Base-by-base conservation (phyloP, 2,797 vertebrate genomes). In the Tokudaia muenninki region DNA sequence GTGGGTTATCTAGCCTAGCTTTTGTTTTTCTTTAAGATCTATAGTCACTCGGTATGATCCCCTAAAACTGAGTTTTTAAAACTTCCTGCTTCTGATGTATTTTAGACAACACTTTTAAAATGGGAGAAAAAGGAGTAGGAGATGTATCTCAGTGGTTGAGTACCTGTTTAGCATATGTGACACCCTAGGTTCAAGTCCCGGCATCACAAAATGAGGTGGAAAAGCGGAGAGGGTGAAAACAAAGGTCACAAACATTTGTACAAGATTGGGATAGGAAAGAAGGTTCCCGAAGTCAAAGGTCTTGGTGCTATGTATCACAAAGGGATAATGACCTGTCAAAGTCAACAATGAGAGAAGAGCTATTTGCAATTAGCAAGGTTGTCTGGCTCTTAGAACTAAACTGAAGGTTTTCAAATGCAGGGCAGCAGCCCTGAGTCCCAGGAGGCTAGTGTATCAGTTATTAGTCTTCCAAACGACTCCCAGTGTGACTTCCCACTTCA, bases 91-190 rank as follows among this genome's bases (percentile, higher is more conserved):
- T 93, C 50, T 61, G 67, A 59, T 63, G 44, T 74, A 9, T n/a
- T 70, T 90, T 88, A 86, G 61, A 92, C 34, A 77, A 61, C 9
- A 70, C 80, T 31, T 90, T 70, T 65, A 77, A 89, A 81, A 21
- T 10, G 2, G 34, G 72, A 34, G 37, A 17, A 57, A 50, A 17
- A n/a, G 6, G 9, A 14, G 3, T 21, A 61, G 29, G 74, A 21
- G 14, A 29, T 84, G 9, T 11, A 84, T 59, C 41, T 41, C 21
- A 31, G 6, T 52, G 44, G 16, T 52, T 50, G 31, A n/a, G 31
- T 50, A 4, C 57, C 41, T 65, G 59, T 5, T 47, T 34, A 47
- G 26, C 59, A 31, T 63, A 31, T 24, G 6, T 47, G 26, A 61
- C 8, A 47, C 11, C 41, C 34, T 84, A 24, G 24, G 70, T 52